Base-by-base conservation (phyloP, 2,113 vertebrate species). In the Tetraodon nigroviridis region DNA sequence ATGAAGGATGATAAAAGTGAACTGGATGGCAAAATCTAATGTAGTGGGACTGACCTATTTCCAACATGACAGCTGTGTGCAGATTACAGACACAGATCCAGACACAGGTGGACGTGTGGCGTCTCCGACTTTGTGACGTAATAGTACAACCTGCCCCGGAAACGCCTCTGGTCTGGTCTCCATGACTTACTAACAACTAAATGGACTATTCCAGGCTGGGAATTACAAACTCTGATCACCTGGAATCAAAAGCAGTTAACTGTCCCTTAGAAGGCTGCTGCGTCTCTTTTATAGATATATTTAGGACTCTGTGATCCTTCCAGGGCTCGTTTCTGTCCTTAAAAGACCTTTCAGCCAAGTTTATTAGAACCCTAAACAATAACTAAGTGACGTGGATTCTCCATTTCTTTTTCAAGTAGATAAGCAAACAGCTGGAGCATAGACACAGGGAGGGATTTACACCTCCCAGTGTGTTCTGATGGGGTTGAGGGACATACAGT, bases 91-190 rank as follows among this genome's bases (percentile, higher is more conserved):
- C 53, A 32, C 21, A 48, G 51, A 47, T 61, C 24, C 70, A 76
- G 71, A 76, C 76, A 71, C 58, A 75, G 75, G 67, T 69, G 66
- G 47, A 60, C 63, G 50, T 64, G 70, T 67, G 70, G 60, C 21
- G 18, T 76, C 61, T 67, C 13, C 20, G 65, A 71, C 71, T 71
- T 53, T 64, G 37, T 68, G 73, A 82, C 69, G 74, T 50, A 52
- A 49, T 61, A 50, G 51, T 54, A 66, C 46, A 67, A 72, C 69
- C 20, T 57, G 53, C 61, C 64, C 61, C 40, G 44, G 60, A 58
- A 58, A 73, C 62, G 64, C 76, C 64, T 80, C 44, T 20, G 22
- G 51, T 65, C 48, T 72, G 62, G 76, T 67, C 15, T 54, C 42
- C 18, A 57, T 71, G 60, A 63, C 69, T 75, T 65, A 69, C 17